phyloP scores from a whole-genome alignment of 2,113 vertebrate species.

The Planiliza haematocheilus region DNA sequence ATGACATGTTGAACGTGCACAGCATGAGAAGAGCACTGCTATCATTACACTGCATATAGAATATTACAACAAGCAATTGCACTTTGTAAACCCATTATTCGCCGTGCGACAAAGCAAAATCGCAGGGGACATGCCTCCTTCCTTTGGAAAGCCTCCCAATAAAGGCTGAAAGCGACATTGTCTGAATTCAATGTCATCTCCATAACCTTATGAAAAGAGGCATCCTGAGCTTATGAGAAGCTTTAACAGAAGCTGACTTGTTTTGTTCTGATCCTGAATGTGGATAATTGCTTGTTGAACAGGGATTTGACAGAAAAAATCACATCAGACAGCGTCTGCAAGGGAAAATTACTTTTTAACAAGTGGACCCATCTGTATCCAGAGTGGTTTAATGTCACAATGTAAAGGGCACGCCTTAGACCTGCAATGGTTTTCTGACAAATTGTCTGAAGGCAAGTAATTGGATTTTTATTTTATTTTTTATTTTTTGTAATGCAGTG shows the following conservation, averaged over 20 bases:
- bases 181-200: slow-evolving; percentile 47
- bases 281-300: slow-evolving; percentile 36
- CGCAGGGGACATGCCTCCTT: slow-evolving; percentile 16
- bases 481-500: too few species aligned
- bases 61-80: slow-evolving; percentile 14
- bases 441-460: slow-evolving; percentile 46
- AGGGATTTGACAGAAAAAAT: slow-evolving; percentile 49
- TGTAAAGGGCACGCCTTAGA: slow-evolving; percentile 36
- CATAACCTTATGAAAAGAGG: slow-evolving; percentile 46
- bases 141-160: slow-evolving; percentile 9
- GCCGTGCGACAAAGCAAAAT: slow-evolving; percentile 13
- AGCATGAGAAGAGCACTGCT: slow-evolving; percentile 6
- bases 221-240: slow-evolving; percentile 31
- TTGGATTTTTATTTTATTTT: slow-evolving; percentile 53
- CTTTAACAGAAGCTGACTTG: slow-evolving; percentile 30
- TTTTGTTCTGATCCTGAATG: slow-evolving; percentile 37
- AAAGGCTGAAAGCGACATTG: slow-evolving; percentile 10
- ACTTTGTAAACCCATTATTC: slow-evolving; percentile 36
- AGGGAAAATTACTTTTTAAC: slow-evolving; percentile 45
- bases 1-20: slow-evolving; percentile 9
- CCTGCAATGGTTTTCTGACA: slow-evolving; percentile 30
- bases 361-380: slow-evolving; percentile 51
- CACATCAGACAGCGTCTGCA: slow-evolving; percentile 17
- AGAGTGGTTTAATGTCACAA: slow-evolving; percentile 35
- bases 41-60: slow-evolving; percentile 9